A percentile compares a stretch with the other conserved stretches of the same genome.
Conservation (phyloP, 2,888 invertebrate species). For the Drosophila emarginata region DNA sequence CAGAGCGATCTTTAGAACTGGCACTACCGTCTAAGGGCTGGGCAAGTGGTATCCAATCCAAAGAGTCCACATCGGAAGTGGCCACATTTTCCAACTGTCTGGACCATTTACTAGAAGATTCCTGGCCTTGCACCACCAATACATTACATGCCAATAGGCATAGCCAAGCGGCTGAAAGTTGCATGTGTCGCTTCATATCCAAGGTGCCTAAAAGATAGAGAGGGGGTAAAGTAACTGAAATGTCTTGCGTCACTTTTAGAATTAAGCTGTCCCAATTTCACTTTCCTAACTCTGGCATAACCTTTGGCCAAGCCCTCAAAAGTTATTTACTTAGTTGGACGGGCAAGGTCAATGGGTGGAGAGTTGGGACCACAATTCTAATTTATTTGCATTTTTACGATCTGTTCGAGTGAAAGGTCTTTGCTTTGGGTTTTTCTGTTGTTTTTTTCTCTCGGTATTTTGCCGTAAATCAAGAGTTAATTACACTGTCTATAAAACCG, state of each 20-base stretch:
- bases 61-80: conserved; percentile 66
- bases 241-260: neutral
- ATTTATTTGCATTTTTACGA: conserved; percentile 33
- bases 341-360: conserved; percentile 44
- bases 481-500: conserved; percentile 34
- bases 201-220: conserved; percentile 60
- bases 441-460: neutral
- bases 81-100: conserved; percentile 78
- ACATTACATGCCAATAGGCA: conserved; percentile 57
- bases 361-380: conserved; percentile 21
- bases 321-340: conserved; percentile 4
- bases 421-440: conserved; percentile 6
- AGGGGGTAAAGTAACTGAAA: neutral
- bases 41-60: conserved; percentile 85
- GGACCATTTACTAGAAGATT: conserved; percentile 80
- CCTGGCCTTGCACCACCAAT: conserved; percentile 48
- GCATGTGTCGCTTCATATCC: conserved; percentile 74
- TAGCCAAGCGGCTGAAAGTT: conserved; percentile 62
- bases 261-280: neutral
- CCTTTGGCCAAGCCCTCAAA: conserved; percentile 1
- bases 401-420: conserved; percentile 47
- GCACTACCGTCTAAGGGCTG: conserved; percentile 76
- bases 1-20: conserved; percentile 76
- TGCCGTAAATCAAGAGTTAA: conserved; percentile 42
- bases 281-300: conserved; percentile 1